Evolutionary conservation across 2,113 vertebrate species (phyloP), one percentile per base, ranked within the genome.

Genomic region (Saimiri boliviensis): DNA sequence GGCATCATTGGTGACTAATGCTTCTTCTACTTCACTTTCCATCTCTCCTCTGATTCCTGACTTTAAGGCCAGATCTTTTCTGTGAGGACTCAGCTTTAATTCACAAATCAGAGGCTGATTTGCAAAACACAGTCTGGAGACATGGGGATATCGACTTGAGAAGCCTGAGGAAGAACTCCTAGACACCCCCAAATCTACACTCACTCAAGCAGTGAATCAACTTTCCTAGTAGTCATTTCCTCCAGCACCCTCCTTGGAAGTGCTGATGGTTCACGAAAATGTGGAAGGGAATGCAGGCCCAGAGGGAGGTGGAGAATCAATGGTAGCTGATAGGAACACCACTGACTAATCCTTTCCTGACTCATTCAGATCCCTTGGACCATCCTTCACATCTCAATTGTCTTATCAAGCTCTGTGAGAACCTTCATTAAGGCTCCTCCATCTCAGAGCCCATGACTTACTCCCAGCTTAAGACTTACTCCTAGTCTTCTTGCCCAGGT

Each of bases 301-400:
- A 13, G 42, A 40, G 91, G 37, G 80, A 94, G 82, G 70, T 19
- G 20, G 23, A n/a, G 54, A 91, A 45, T 54, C 58, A 58, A 56
- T 47, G 58, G 40, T 40, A 4, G 52, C 71, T 58, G 25, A 8
- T 6, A n/a, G 60, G 20, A 73, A 37, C 86, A 71, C 25, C 20
- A n/a, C 70, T 92, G 85, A 96, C 63, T 96, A 56, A 92, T 42
- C 77, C 82, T 37, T 30, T 54, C 8, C 47, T 97, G 92, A 92
- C 86, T 95, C 92, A 93, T 27, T 17, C 47, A 25, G 54, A 49
- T 32, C 80, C 84, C 40, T 40, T 35, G 21, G 37, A 17, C 89
- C 56, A 87, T 81, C 89, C 63, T 95, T 96, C 91, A 84, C 84
- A 47, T 89, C 54, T 77, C 79, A 84, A 3, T 70, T 94, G 70